A percentile compares a stretch with the other conserved stretches of the same genome.
phyloP scores from a whole-genome alignment of 1,140 invertebrate genomes.

The Thalassaphorura encarpata region DNA sequence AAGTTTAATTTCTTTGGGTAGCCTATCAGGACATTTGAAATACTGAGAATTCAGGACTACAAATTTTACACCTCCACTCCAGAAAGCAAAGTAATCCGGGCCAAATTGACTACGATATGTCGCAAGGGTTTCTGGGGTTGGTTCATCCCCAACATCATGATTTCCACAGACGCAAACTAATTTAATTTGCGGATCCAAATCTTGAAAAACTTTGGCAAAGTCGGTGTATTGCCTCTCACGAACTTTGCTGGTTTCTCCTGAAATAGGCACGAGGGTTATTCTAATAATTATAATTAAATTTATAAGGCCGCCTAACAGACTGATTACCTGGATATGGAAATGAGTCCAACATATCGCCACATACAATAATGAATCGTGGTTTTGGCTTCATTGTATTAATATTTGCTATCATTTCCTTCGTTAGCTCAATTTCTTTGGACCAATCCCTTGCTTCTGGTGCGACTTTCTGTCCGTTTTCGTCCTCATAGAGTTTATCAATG shows the following conservation, averaged over 20 bases:
- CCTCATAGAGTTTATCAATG: slow-evolving; percentile 38
- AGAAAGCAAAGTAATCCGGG: slow-evolving; percentile 49
- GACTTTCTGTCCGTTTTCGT: slow-evolving; percentile 36
- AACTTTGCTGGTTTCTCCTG: background rate
- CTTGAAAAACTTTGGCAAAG: slow-evolving; percentile 40
- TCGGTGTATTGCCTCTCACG: slow-evolving; percentile 39
- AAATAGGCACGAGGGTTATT: too few relatives aligned
- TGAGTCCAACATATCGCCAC: slow-evolving; percentile 47
- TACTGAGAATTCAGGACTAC: slow-evolving; percentile 48
- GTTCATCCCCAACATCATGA: slow-evolving; percentile 47
- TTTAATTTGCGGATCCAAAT: slow-evolving; percentile 41
- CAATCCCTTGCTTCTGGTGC: slow-evolving; percentile 38
- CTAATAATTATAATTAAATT: too few relatives aligned
- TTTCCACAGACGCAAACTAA: slow-evolving; percentile 50
- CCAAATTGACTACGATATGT: slow-evolving; percentile 42
- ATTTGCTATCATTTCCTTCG: slow-evolving; percentile 37
- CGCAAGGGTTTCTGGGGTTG: slow-evolving; percentile 39
- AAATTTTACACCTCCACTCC: slow-evolving; percentile 45
- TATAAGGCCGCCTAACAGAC: background rate
- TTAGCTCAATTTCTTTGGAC: slow-evolving; percentile 43
- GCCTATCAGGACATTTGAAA: slow-evolving; percentile 35
- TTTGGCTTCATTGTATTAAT: slow-evolving; percentile 43
- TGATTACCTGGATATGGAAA: slow-evolving; percentile 35
- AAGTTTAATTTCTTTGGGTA: slow-evolving; percentile 36
- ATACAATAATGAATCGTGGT: slow-evolving; percentile 47